These are phyloP conservation scores for Bos indicus DNA, from an alignment of 2,113 vertebrate genomes.

Conservation along the genomic window DNA sequence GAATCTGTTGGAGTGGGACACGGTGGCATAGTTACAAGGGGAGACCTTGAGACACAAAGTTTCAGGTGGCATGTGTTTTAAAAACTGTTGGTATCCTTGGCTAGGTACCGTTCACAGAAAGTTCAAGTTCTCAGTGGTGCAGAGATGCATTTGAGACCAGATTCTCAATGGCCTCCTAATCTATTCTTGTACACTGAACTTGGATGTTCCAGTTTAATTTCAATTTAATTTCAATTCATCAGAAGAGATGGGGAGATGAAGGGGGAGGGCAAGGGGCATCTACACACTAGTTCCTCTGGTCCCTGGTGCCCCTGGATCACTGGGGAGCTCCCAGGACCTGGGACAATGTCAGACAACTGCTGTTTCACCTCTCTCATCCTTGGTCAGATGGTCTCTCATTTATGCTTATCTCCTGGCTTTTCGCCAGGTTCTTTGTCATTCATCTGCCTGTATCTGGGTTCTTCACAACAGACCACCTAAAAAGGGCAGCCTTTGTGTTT, in stretches of 20 bases:
- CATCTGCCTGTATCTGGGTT: too few relatives aligned
- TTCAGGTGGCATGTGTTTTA: not conserved
- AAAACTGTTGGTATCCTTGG: not conserved
- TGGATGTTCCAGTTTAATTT: not conserved
- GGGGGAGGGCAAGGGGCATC: too few relatives aligned
- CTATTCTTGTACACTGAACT: not conserved
- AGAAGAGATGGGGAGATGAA: not conserved
- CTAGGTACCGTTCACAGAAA: not conserved
- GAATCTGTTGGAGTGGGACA: not conserved
- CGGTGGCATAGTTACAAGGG: not conserved
- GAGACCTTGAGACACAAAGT: not conserved
- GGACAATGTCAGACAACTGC: not conserved
- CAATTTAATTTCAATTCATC: not conserved
- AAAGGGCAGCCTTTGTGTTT: not conserved
- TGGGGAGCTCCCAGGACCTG: not conserved
- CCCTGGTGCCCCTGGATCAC: not conserved
- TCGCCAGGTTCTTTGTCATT: not conserved
- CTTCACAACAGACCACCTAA: not conserved
- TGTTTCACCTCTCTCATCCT: not conserved
- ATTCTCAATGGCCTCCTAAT: not conserved
- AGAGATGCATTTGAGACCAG: not conserved
- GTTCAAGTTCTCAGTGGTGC: not conserved
- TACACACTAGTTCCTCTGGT: not conserved
- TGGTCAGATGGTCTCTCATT: not conserved
- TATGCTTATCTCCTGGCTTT: not conserved